phyloP scores from a whole-genome alignment of 2,797 vertebrate species.

The Zalophus californianus region DNA sequence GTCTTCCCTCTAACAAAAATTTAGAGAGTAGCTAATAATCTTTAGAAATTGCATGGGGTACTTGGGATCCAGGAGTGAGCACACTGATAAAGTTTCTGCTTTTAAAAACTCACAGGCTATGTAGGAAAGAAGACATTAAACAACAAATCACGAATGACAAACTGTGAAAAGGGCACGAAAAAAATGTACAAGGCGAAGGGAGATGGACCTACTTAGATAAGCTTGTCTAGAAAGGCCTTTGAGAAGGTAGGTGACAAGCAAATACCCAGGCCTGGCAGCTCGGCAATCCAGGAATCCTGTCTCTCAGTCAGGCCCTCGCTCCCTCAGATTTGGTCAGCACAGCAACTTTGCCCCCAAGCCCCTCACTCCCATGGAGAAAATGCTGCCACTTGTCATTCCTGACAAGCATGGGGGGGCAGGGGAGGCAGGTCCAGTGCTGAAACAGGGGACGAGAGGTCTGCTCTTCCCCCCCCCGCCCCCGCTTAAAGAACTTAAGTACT shows the following conservation, averaged over 20 bases:
- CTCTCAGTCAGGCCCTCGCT: background rate
- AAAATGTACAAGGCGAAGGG: background rate
- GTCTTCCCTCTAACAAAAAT: slow-evolving; percentile 18
- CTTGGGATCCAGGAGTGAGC: background rate
- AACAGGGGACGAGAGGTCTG: background rate
- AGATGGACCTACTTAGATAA: background rate
- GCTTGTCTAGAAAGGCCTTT: no score
- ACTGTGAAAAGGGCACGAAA: background rate
- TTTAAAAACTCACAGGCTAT: background rate
- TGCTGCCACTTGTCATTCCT: background rate
- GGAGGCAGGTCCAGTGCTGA: background rate
- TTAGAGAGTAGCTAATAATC: background rate
- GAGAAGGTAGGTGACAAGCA: background rate
- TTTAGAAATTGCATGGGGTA: background rate
- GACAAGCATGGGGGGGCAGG: background rate
- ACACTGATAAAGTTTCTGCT: background rate
- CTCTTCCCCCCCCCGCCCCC: background rate
- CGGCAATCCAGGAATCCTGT: no score
- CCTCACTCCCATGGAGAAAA: background rate
- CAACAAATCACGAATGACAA: background rate
- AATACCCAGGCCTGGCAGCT: fast-evolving
- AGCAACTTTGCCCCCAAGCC: background rate
- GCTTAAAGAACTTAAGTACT: background rate
- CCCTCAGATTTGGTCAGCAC: background rate
- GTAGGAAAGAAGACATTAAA: background rate